A percentile compares a stretch with the other conserved stretches of the same genome.
phyloP scores from a whole-genome alignment of 2,113 vertebrate species.

The Crypturellus undulatus region DNA sequence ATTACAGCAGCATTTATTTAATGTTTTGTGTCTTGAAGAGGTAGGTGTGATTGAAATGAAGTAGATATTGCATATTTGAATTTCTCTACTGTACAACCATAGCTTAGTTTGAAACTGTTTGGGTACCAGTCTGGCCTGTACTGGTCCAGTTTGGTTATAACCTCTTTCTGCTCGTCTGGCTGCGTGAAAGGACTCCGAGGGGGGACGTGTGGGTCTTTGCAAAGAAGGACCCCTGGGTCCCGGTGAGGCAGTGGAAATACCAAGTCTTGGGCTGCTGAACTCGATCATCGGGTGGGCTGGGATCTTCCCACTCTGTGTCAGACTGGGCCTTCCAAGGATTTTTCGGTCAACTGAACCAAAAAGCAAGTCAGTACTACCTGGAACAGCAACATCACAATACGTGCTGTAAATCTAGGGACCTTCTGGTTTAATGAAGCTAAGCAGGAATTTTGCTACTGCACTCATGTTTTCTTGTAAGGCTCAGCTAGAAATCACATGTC shows the following conservation, averaged over 20 bases:
- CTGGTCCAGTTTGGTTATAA: not conserved
- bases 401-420: not conserved
- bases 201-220: rapidly evolving
- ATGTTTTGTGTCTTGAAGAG: not conserved
- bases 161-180: not conserved
- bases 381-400: not conserved
- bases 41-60: constrained; percentile 29
- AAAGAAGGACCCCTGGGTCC: not conserved
- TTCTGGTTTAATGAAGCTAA: not conserved
- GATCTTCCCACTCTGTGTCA: not conserved
- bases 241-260: rapidly evolving
- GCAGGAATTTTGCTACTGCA: not conserved
- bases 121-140: not conserved
- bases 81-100: not conserved
- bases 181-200: not conserved
- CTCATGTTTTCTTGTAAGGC: not conserved
- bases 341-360: not conserved
- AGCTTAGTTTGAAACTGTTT: not conserved
- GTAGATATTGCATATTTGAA: not conserved
- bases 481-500: not conserved
- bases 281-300: not conserved
- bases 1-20: constrained; percentile 26
- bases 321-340: not conserved
- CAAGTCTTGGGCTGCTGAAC: not conserved
- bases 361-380: not conserved